Evolutionary conservation across 2,888 invertebrate genomes (phyloP), one percentile per base, ranked within the genome.

Genomic region (Cordilura impudica): DNA sequence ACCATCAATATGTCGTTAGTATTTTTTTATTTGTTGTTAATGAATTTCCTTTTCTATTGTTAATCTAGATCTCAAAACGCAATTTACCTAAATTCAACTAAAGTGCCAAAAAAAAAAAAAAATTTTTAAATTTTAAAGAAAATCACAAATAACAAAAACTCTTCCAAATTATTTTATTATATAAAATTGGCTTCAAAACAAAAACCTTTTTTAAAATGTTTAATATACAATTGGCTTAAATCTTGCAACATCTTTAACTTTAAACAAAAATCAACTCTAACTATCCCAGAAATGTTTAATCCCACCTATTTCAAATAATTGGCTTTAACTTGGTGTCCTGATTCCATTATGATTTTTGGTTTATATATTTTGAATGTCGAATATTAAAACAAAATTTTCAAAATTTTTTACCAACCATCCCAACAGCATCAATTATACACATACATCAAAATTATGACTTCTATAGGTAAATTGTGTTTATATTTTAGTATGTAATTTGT

Each of bases 1-100:
- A 51, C 75, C 75, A 75, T 87, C 89, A 85, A 88, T 87, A 87
- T 89, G 89, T 89, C 88, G 89, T 89, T 89, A 89, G 89, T 89
- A 89, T 89, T 82, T 39, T 65, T 16, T 45, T 60, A n/a, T 23
- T 14, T 45, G 39, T 53, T 66, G 35, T 51, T n/a, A 14, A 39
- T n/a, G 0, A 39, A 39, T 39, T 31, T 31, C 29, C 35, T 29
- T 19, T 54, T 71, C 75, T 45, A 56, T 73, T 75, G 49, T 51
- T 18, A 76, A 23, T 77, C 23, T 76, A 75, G 69, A 79, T 74
- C 51, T 72, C 71, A 74, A 47, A 71, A 71, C 56, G 72, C 80
- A 82, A 80, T 82, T 78, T 82, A 83, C 82, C 78, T 70, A 45
- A 43, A 69, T 61, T n/a, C 54, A 58, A 65, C 14, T 60, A 70